Evolutionary conservation across 2,888 invertebrate genomes (phyloP).

Genomic region (Drosophila kambysellisi): DNA sequence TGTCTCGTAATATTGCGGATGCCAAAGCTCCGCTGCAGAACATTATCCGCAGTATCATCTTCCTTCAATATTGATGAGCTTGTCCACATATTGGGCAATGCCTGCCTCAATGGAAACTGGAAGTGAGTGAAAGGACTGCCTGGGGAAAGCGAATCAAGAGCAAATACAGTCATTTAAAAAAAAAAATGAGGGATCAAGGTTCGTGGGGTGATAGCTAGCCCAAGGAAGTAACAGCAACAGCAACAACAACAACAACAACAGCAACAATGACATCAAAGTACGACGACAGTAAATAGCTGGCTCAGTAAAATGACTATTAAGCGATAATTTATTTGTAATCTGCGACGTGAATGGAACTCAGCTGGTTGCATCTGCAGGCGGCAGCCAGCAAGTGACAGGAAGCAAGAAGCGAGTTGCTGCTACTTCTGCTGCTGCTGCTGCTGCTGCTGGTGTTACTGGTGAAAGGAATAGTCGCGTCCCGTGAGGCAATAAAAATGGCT

Average conservation of each 20-base stretch:
- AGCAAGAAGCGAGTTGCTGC: constrained; percentile 26
- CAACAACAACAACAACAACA: constrained; percentile 6
- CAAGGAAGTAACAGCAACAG: constrained; percentile 17
- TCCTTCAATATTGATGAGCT: constrained; percentile 36
- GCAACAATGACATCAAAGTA: constrained; percentile 8
- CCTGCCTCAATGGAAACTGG: constrained; percentile 1
- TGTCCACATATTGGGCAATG: constrained; percentile 21
- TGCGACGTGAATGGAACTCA: constrained; percentile 76
- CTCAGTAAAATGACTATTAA: constrained; percentile 81
- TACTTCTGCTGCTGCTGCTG: not conserved
- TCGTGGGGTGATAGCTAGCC: constrained; percentile 11
- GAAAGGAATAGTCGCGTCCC: constrained; percentile 61
- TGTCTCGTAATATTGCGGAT: not conserved
- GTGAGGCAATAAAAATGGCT: constrained; percentile 70
- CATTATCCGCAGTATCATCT: constrained; percentile 22
- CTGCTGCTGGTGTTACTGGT: constrained; percentile 12
- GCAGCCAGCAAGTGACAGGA: constrained; percentile 23
- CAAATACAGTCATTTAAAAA: constrained; percentile 39
- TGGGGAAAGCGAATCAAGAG: constrained; percentile 24
- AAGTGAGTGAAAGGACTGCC: constrained; percentile 4
- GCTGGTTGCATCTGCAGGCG: constrained; percentile 33
- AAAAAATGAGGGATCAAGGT: constrained; percentile 51
- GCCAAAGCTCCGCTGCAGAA: constrained; percentile 11
- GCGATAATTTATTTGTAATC: constrained; percentile 85
- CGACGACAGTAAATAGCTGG: constrained; percentile 33